Evolutionary conservation across 1,140 invertebrate species (phyloP).

Genomic region (Trachymyrmex septentrionalis): DNA sequence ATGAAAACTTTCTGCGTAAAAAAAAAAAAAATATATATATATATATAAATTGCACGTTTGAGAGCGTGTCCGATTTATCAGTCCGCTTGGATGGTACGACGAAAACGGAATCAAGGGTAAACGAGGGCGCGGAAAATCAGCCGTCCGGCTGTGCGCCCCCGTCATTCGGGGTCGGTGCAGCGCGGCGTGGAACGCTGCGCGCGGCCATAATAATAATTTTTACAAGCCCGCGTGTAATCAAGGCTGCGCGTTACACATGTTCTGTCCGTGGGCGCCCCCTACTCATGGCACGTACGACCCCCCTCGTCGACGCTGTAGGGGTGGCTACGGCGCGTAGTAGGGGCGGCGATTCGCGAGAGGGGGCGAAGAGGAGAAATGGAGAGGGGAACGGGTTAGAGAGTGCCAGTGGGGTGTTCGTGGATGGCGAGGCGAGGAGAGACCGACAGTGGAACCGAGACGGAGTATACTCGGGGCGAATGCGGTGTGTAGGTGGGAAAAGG

Average conservation of each 20-base stretch:
- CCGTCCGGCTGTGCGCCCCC: conserved; percentile 34
- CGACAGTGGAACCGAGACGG: conserved; percentile 67
- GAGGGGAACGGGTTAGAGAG: conserved; percentile 60
- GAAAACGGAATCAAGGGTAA: conserved; percentile 21
- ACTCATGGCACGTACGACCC: conserved; percentile 66
- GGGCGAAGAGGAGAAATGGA: conserved; percentile 42
- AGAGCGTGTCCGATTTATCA: neutral
- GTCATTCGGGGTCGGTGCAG: conserved; percentile 46
- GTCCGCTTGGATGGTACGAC: neutral
- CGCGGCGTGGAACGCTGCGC: conserved; percentile 28
- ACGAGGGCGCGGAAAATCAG: conserved; percentile 58
- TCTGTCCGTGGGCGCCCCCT: conserved; percentile 75
- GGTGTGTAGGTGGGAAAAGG: conserved; percentile 58
- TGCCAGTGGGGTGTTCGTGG: conserved; percentile 62
- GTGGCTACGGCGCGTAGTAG: conserved; percentile 74
- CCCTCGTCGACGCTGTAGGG: conserved; percentile 69
- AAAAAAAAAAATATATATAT: no score
- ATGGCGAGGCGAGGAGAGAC: conserved; percentile 59
- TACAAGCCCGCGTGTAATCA: conserved; percentile 85
- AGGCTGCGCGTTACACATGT: conserved; percentile 85
- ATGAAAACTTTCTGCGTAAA: neutral
- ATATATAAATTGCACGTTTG: no score
- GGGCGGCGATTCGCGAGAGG: conserved; percentile 66
- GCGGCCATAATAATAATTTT: conserved; percentile 85
- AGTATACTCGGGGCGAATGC: conserved; percentile 54